Evolutionary conservation across 2,113 vertebrate species (phyloP), one percentile per base, ranked within the genome.

Genomic region (Merops nubicus): DNA sequence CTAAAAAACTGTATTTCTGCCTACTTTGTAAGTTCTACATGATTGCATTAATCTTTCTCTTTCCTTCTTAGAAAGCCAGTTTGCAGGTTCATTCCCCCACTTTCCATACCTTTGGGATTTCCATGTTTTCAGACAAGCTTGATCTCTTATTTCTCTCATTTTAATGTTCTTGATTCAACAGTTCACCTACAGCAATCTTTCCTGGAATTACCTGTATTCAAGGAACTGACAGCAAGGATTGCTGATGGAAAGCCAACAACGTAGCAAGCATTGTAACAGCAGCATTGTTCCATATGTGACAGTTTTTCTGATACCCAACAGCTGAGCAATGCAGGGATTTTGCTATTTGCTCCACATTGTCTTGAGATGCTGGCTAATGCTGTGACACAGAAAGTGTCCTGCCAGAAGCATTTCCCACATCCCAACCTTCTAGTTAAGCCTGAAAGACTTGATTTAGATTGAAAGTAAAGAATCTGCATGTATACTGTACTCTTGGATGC

Each of bases 241-340:
- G 54, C 36, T 57, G 50, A 68, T 12, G 36, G 40, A 63, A 63
- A 78, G 36, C 20, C 15, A 72, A 8, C 42, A 43, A 36, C 2
- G 2, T 8, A 33, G 36, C 67, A 79, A 79, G 42, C 36, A 45
- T 3, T 56, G 21, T 60, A 54, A 28, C 51, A 54, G 45, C 2
- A 43, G 22, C 10, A 26, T 18, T 48, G 70, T 16, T 38, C 62
- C n/a, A 26, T 7, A 59, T 0, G 0, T 51, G 43, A 26, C n/a
- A 34, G 18, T 22, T 63, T 47, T 84, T 40, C 62, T 79, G 48
- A 15, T 34, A 21, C 36, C 42, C 74, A n/a, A 68, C 25, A 57
- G 9, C 40, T 31, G n/a, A 64, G 43, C n/a, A 64, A 15, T 18
- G 21, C 48, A 85, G 64, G 50, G 62, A 26, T 53, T 25, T 63